Base-by-base conservation (phyloP, 2,888 invertebrate genomes). In the Drosophila monieri region DNA sequence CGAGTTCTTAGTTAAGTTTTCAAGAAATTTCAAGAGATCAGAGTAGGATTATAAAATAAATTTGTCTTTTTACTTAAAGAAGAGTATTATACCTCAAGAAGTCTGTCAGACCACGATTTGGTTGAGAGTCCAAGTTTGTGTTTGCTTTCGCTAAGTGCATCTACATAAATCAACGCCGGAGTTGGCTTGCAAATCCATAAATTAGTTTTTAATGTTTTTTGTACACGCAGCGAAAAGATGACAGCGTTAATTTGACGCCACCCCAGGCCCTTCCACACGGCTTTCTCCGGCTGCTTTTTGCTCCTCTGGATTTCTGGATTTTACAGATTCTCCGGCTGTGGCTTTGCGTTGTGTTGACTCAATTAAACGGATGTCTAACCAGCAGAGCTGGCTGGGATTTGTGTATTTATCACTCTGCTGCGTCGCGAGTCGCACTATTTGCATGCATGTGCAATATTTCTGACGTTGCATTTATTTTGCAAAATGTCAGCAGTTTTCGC, bases 131-230 rank as follows among this genome's bases (percentile, higher is more conserved):
- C 3, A 4, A 35, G 12, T 35, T 35, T 14, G 3, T 8, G 37
- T 37, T 44, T 14, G 5, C 37, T 39, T 60, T 73, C 59, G 30
- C 32, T 51, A 48, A 39, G 67, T 53, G 68, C 71, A 35, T 35
- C 35, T 35, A 69, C 75, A 85, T 85, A 83, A 80, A 83, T 83
- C 80, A 80, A 62, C 32, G 70, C 74, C 57, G 75, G 70, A 66
- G 77, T 76, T 75, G 74, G 67, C 80, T 78, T 75, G 59, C 73
- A 70, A 80, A 81, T 81, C 80, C 85, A 84, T 85, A 84, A 84
- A 84, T 84, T 85, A 85, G 80, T 83, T 84, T 85, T 85, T 85
- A 85, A 85, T 84, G 80, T 67, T 67, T 70, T 70, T 49, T 56
- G 47, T 52, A 46, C 52, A 64, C 48, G 30, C 60, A 35, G 49